phyloP scores from a whole-genome alignment of 2,113 vertebrate species.

The Argyrosomus japonicus region DNA sequence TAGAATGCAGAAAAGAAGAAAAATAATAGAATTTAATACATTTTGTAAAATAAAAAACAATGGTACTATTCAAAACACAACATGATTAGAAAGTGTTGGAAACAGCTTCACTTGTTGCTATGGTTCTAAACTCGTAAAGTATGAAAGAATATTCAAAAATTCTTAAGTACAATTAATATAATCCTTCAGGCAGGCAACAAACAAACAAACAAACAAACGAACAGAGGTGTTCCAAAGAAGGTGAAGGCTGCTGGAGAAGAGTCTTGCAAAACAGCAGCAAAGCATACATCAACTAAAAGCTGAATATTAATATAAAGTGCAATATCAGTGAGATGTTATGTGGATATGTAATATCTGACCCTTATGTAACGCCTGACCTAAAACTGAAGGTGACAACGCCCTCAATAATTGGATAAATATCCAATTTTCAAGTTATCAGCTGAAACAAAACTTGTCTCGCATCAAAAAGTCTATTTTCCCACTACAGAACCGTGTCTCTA shows the following conservation, averaged over 20 bases:
- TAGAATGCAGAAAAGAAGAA: neutral
- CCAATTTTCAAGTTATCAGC: conserved; percentile 9
- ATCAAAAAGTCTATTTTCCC: conserved; percentile 61
- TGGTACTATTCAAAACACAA: neutral
- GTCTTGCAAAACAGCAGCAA: neutral
- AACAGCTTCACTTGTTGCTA: too few relatives aligned
- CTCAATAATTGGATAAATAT: neutral
- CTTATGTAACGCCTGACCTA: neutral
- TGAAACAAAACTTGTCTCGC: conserved; percentile 51
- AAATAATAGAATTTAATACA: neutral
- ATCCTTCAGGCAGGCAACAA: neutral
- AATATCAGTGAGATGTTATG: neutral
- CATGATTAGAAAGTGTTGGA: neutral
- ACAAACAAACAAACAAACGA: neutral
- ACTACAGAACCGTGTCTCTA: conserved; percentile 61
- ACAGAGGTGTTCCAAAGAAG: neutral
- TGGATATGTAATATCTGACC: neutral
- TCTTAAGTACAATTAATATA: too few relatives aligned
- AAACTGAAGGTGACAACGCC: neutral
- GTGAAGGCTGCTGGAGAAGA: neutral
- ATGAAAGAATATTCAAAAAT: too few relatives aligned
- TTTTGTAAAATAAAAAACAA: neutral
- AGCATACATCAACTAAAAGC: neutral
- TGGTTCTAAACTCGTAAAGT: neutral
- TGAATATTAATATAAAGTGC: neutral